Evolutionary conservation across 2,113 vertebrate species (phyloP), one percentile per base, ranked within the genome.

Genomic region (Lamprotornis superbus): DNA sequence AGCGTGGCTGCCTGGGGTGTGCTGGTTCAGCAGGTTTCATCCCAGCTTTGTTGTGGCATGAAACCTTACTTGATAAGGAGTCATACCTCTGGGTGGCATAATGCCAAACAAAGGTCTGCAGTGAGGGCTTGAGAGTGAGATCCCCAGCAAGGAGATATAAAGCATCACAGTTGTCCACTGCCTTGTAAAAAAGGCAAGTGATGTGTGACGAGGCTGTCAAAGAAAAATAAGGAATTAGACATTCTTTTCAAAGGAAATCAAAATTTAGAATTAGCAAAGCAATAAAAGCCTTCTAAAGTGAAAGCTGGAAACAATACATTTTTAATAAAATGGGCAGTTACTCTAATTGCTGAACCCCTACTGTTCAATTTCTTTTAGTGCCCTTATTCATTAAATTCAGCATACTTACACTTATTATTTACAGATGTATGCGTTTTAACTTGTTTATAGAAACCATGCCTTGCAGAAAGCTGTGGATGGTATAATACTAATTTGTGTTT

Each of bases 291-390:
- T 93, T 97, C 96, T 91, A 75, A 95, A 96, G 93, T 28, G 52
- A 97, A 97, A 96, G 95, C 96, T 96, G 96, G 94, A 96, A 97
- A 97, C 86, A 96, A 96, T 95, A 95, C 96, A 91, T 98, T 97
- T 98, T 97, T 98, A 98, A 97, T 97, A 95, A 98, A 98, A 97
- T 94, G 96, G 96, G 96, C 95, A 96, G 95, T 97, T 97, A 95
- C 92, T 97, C 90, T 97, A 97, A 97, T 98, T 97, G 93, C 96
- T 75, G 88, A 90, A 94, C 96, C 96, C 98, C 97, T 97, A 97
- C 98, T 97, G 97, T 95, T 98, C 97, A 97, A 88, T 97, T 97
- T 97, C 96, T 97, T 97, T 98, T 97, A 98, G 97, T 97, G 96
- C 96, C 94, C 97, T 97, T 96, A 97, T 97, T 98, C 97, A 97